Base-by-base conservation (phyloP, 2,888 invertebrate species). In the Acanthopleura granulata region DNA sequence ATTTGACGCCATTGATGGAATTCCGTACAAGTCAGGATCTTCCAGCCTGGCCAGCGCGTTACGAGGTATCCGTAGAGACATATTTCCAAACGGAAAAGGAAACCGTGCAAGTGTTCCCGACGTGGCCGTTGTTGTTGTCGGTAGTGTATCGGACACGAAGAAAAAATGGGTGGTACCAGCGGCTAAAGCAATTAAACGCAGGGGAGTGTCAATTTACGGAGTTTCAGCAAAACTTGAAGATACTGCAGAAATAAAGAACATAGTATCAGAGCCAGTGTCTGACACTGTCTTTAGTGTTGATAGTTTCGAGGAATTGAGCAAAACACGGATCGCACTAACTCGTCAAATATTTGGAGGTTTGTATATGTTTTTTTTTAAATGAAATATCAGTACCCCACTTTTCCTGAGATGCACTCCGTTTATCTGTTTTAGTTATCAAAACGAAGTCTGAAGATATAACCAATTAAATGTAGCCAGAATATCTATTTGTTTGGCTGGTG, bases 121-220 rank as follows among this genome's bases (percentile, higher is more conserved):
- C 62, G 62, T 79, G 27, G 76, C 76, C 27, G 61, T 81, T 29
- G 61, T 80, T 22, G 50, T 81, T 51, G 72, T 76, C 16, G 79
- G 81, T 57, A 80, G 80, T 18, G 74, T 79, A 49, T 80, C 81
- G 16, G 79, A 79, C 73, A 77, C 80, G 25, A 72, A 66, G 18
- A 66, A 18, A 27, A 22, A 27, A 25, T 22, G 25, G 51, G 76
- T 76, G 0, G 27, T 76, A n/a, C 66, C 73, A 0, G 72, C 72
- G 9, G 82, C 82, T 4, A 72, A 72, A 22, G 50, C 27, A 16
- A 25, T 76, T 14, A 75, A 79, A 49, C 76, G 80, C 49, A 29
- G 30, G 0, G 80, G 80, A 4, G 74, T 79, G 27, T 40, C 77
- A 40, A 14, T 66, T 27, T 66, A 66, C 25, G 66, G 27, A 6